Percentiles rank a stretch among this genome's conserved stretches.
phyloP scores from a whole-genome alignment of 2,113 vertebrate species.

The Oreochromis spilurus region DNA sequence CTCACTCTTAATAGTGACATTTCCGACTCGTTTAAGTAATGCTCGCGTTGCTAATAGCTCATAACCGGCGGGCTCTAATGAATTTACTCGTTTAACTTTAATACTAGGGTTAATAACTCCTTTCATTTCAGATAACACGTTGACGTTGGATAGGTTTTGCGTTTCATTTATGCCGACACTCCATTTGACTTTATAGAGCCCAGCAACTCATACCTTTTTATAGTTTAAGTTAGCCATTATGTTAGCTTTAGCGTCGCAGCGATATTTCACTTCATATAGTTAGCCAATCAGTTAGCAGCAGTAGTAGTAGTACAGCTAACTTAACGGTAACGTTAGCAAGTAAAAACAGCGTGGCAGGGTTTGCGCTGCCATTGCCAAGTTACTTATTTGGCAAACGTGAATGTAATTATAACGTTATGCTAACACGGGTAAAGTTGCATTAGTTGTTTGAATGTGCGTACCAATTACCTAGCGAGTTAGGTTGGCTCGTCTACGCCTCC shows the following conservation, averaged over 20 bases:
- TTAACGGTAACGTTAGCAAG: neutral
- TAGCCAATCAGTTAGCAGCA: neutral
- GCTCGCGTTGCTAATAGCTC: neutral
- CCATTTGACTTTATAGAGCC: neutral
- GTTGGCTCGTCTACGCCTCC: slow-evolving; percentile 8
- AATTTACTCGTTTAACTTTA: neutral
- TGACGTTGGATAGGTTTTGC: neutral
- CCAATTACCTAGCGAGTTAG: neutral
- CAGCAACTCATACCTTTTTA: neutral
- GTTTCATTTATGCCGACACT: neutral
- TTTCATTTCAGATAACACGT: neutral
- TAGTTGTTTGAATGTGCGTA: neutral
- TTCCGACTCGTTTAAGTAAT: neutral
- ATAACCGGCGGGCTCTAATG: neutral
- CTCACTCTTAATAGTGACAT: neutral
- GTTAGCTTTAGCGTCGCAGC: neutral
- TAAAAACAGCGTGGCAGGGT: neutral
- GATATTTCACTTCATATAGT: neutral
- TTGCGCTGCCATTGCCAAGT: neutral
- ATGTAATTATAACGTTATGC: neutral
- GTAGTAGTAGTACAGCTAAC: neutral
- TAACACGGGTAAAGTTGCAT: neutral
- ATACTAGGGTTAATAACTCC: neutral
- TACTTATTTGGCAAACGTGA: neutral
- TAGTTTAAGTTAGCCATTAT: neutral